Percentiles rank a stretch among this genome's conserved stretches.
Evolutionary conservation across 2,888 invertebrate genomes (phyloP).

Genomic region (Antheraea assamensis): DNA sequence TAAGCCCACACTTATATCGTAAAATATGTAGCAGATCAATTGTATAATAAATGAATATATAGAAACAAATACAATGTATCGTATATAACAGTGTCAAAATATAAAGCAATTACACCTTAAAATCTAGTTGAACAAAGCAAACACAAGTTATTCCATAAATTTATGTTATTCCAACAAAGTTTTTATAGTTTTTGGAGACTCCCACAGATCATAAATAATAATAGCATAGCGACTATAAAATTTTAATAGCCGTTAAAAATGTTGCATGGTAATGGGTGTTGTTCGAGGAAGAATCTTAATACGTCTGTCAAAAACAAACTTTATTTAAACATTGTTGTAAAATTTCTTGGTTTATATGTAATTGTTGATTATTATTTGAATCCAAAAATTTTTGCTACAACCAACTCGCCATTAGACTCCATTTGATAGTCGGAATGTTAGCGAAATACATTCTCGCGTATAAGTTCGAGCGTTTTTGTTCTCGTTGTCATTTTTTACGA

Average conservation of each 20-base stretch:
- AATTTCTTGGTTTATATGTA: no score
- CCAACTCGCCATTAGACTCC: no score
- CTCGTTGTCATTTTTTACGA: neutral
- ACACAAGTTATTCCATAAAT: neutral
- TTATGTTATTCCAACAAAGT: neutral
- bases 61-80: no score
- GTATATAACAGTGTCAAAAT: no score
- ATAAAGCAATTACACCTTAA: neutral
- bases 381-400: no score
- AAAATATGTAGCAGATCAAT: no score
- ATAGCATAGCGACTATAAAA: neutral
- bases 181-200: neutral
- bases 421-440: no score
- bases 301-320: neutral
- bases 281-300: neutral
- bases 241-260: neutral
- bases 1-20: no score
- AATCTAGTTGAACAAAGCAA: neutral
- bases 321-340: no score
- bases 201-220: neutral
- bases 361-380: no score
- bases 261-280: neutral
- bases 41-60: no score
- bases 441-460: neutral
- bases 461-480: neutral